Percentiles rank a stretch among this genome's conserved stretches.
Conservation (phyloP, 2,113 vertebrate species). For the Alectura lathami region DNA sequence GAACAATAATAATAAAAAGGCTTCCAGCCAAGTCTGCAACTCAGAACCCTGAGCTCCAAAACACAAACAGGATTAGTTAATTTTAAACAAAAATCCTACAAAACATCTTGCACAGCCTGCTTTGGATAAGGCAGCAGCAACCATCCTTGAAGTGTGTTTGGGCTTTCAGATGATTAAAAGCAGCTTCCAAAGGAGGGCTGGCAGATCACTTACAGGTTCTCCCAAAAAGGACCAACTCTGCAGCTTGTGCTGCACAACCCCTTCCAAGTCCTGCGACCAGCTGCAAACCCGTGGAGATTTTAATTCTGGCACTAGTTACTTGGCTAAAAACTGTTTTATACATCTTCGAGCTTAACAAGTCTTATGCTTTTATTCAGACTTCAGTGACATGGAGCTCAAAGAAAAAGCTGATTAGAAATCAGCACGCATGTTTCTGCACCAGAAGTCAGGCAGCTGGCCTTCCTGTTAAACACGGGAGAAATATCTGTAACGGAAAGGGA, state of each 20-base stretch:
- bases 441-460: neutral
- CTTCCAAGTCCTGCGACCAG: neutral
- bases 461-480: neutral
- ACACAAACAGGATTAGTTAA: neutral
- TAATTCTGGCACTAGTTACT: neutral
- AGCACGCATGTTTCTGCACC: neutral
- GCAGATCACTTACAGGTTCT: neutral
- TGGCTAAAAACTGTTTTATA: neutral
- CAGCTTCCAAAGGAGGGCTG: neutral
- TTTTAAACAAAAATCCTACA: neutral
- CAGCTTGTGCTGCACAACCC: neutral
- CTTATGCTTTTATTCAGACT: neutral
- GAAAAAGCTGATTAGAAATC: neutral
- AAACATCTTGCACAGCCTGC: neutral
- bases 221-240: neutral
- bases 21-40: neutral
- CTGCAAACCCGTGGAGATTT: neutral
- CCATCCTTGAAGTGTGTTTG: neutral
- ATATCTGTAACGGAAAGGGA: fast-evolving
- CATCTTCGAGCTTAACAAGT: neutral
- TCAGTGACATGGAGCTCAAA: neutral
- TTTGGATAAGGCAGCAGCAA: neutral
- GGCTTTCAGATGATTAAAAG: neutral
- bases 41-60: neutral
- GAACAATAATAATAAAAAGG: neutral